These are phyloP conservation scores for Sinocyclocheilus maitianheensis DNA, from an alignment of 2,113 vertebrate species.

Conservation along the genomic window DNA sequence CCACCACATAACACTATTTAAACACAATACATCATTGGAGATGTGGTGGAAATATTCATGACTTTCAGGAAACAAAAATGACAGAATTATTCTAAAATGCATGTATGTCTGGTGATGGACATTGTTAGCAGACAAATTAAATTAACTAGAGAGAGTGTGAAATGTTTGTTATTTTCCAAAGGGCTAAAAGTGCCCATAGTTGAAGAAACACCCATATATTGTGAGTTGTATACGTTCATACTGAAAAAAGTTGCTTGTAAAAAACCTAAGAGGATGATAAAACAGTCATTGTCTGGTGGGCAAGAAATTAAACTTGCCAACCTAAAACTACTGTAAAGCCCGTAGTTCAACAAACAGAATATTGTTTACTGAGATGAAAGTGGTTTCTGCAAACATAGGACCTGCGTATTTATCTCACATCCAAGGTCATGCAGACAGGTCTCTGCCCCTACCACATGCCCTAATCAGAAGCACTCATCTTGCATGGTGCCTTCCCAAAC, in stretches of 20 bases:
- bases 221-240: neutral
- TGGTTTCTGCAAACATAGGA: constrained; percentile 27
- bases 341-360: constrained; percentile 27
- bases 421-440: constrained; percentile 54
- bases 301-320: neutral
- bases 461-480: constrained; percentile 63
- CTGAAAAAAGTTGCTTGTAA: neutral
- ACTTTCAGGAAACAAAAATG: neutral
- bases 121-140: neutral
- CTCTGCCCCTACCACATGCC: constrained; percentile 29
- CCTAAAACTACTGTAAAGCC: neutral
- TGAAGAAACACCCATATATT: neutral
- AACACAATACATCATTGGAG: neutral
- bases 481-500: constrained; percentile 38
- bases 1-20: neutral
- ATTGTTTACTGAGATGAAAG: constrained; percentile 58
- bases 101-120: neutral
- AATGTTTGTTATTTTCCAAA: neutral
- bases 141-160: neutral
- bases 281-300: neutral
- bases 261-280: neutral
- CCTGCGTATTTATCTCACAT: constrained; percentile 44
- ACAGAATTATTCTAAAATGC: neutral
- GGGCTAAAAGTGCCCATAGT: neutral
- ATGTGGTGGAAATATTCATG: neutral